Conservation (phyloP, 2,888 invertebrate species). For the Pimpla rufipes region DNA sequence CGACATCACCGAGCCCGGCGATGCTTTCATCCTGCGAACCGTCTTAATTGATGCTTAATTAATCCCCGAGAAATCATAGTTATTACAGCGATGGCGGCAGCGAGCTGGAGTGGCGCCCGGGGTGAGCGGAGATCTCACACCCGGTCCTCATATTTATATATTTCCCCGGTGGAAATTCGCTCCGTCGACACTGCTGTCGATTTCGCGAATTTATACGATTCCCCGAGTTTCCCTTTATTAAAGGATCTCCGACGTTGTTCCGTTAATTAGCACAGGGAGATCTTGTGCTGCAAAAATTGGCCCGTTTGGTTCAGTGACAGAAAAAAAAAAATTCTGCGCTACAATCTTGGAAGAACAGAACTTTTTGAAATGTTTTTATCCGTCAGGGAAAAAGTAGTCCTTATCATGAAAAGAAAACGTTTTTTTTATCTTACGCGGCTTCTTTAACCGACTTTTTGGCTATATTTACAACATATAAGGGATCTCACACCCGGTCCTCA, state of each 20-base stretch:
- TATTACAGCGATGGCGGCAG: constrained; percentile 67
- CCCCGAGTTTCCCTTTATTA: constrained; percentile 52
- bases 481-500: constrained; percentile 58
- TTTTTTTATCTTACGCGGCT: too few species aligned
- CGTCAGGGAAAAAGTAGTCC: too few species aligned
- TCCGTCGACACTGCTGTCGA: constrained; percentile 63
- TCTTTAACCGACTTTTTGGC: too few species aligned
- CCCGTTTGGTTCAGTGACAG: too few species aligned
- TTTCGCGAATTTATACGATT: constrained; percentile 55
- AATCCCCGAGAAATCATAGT: constrained; percentile 76
- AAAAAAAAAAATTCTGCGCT: too few species aligned
- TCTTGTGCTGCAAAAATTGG: neutral
- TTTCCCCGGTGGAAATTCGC: constrained; percentile 14
- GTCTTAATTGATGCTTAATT: constrained; percentile 82
- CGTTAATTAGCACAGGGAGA: constrained; percentile 13
- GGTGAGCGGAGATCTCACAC: constrained; percentile 59
- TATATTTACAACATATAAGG: too few species aligned
- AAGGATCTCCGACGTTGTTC: constrained; percentile 41
- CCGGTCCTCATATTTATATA: constrained; percentile 57
- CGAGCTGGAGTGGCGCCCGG: constrained; percentile 55
- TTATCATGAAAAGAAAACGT: too few species aligned
- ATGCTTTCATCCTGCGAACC: constrained; percentile 73
- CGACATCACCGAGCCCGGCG: constrained; percentile 56
- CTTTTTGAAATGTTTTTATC: too few species aligned
- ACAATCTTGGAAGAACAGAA: too few species aligned